Evolutionary conservation across 2,797 vertebrate species (phyloP).

Genomic region (Ceyx erithaca): DNA sequence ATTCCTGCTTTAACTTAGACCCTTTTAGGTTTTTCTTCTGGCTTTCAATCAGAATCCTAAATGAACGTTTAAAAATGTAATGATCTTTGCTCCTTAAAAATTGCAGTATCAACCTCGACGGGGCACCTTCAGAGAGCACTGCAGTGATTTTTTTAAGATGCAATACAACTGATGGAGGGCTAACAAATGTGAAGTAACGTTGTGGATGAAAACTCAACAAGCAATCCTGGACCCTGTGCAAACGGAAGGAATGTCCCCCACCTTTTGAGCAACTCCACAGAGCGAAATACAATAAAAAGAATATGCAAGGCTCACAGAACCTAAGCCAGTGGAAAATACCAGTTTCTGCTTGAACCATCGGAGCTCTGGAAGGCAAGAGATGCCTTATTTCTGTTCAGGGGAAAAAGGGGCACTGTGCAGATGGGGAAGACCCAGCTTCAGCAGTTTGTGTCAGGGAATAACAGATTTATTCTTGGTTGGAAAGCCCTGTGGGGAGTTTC

Average conservation of each 20-base stretch:
- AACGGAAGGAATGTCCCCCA: conserved; percentile 2
- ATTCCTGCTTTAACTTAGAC: conserved; percentile 20
- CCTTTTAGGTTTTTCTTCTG: conserved; percentile 30
- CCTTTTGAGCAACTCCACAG: conserved; percentile 24
- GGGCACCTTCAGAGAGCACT: conserved; percentile 60
- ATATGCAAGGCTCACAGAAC: conserved; percentile 7
- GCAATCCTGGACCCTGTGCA: conserved; percentile 11
- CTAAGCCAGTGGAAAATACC: conserved; percentile 66
- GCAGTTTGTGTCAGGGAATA: conserved; percentile 70
- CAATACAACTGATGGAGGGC: conserved; percentile 48
- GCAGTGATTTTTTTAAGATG: conserved; percentile 70
- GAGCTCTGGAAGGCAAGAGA: conserved; percentile 44
- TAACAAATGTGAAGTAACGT: conserved; percentile 34
- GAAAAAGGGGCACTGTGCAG: conserved; percentile 65
- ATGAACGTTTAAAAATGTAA: conserved; percentile 60
- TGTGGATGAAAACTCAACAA: conserved; percentile 20
- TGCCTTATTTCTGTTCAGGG: conserved; percentile 64
- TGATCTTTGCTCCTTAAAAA: conserved; percentile 66
- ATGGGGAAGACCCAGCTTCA: conserved; percentile 73
- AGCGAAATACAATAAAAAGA: conserved; percentile 46
- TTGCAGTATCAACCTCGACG: conserved; percentile 66
- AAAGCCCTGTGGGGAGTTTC: conserved; percentile 67
- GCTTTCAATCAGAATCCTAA: conserved; percentile 65
- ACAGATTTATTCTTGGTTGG: conserved; percentile 71
- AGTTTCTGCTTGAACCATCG: conserved; percentile 37